Evolutionary conservation across 2,797 vertebrate genomes (phyloP), one percentile per base, ranked within the genome.

Genomic region (Hippopotamyrus pictus): DNA sequence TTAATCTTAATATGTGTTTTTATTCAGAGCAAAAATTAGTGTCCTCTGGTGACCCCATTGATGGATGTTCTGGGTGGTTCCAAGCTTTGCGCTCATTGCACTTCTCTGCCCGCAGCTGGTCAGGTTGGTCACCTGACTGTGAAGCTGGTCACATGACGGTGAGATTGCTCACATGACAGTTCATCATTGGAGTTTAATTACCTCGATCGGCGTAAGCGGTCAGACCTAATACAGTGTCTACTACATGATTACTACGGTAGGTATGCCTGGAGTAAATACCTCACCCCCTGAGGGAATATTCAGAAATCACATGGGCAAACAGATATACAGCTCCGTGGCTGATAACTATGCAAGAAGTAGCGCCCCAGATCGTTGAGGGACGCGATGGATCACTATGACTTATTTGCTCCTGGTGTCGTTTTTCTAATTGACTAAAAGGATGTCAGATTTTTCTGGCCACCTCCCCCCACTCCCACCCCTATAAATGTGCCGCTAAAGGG

Each of bases 11-110:
- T 91, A 92, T 89, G 90, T 90, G 29, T 44, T 62, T 44, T 62
- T 22, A 87, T 44, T 91, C 91, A 82, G 91, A 90, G 90, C 87
- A 85, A 86, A 92, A 91, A 94, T 95, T 93, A 5, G 25, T 95
- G 94, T 94, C 94, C 90, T 92, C 91, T 19, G 90, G 89, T 91
- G 91, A 84, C 91, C 90, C 5, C 37, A 79, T 41, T 92, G 90
- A 89, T 90, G 91, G 41, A 48, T 12, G 9, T 22, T 79, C 17
- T 0, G 73, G 46, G 17, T 25, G 9, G 1, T 29, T 48, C 82
- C 48, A 2, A 48, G 11, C 46, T 51, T 85, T 46, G 5, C 3
- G 46, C 82, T 51, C 12, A 12, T 25, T 29, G 48, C 48, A 48
- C 11, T 48, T n/a, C 17, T 79, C 37, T 44, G 73, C 11, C 14